phyloP scores from a whole-genome alignment of 2,797 vertebrate genomes.

The Dicrostonyx torquatus region DNA sequence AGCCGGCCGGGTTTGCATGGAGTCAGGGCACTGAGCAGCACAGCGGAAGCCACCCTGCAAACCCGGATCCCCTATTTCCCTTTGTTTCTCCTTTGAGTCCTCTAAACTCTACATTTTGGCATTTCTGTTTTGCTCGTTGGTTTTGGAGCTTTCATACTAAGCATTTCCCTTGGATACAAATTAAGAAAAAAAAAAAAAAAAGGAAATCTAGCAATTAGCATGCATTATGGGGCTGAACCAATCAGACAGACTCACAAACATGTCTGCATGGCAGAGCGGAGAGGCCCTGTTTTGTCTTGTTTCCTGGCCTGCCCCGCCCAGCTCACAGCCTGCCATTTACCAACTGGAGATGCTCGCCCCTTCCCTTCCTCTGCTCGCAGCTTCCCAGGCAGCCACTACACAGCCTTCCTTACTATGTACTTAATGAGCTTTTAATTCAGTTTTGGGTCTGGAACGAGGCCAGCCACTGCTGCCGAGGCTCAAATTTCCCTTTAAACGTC shows the following conservation, averaged over 20 bases:
- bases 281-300: constrained; percentile 41
- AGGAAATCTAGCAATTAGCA: constrained; percentile 62
- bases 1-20: background rate
- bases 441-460: constrained; percentile 62
- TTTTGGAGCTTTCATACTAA: constrained; percentile 46
- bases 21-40: background rate
- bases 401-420: constrained; percentile 66
- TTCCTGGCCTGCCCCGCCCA: constrained; percentile 30
- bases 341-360: constrained; percentile 8
- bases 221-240: constrained; percentile 19
- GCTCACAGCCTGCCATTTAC: constrained; percentile 50
- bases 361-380: constrained; percentile 18
- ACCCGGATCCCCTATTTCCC: background rate
- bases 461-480: constrained; percentile 34
- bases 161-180: constrained; percentile 2
- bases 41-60: background rate
- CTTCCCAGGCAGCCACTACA: constrained; percentile 38
- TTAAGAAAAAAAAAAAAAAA: background rate
- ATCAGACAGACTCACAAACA: background rate
- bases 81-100: constrained; percentile 33
- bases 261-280: background rate
- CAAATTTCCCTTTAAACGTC: constrained; percentile 58
- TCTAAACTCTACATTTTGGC: constrained; percentile 33
- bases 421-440: constrained; percentile 77
- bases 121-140: constrained; percentile 51